A percentile compares a stretch with the other conserved stretches of the same genome.
Evolutionary conservation across 2,888 invertebrate genomes (phyloP).

Genomic region (Microplitis deprimator): DNA sequence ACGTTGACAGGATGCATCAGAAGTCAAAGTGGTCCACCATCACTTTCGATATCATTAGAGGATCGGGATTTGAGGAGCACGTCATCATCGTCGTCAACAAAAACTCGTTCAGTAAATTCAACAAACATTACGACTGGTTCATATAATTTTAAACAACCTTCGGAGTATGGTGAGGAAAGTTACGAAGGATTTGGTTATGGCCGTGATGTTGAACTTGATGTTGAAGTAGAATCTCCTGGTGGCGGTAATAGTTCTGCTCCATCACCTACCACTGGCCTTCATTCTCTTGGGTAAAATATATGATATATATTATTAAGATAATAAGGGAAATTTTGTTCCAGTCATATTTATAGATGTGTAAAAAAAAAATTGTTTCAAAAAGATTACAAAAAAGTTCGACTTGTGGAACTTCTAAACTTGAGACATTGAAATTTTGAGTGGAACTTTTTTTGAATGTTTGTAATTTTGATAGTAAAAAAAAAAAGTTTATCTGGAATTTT

Average conservation of each 20-base stretch:
- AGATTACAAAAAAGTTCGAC: too few species aligned
- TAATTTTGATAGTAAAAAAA: too few species aligned
- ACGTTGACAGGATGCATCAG: conserved; percentile 43
- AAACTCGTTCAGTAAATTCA: conserved; percentile 28
- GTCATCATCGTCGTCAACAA: conserved; percentile 19
- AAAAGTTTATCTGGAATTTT: too few species aligned
- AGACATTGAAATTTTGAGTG: too few species aligned
- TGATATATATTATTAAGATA: background rate
- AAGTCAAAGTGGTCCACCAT: conserved; percentile 63
- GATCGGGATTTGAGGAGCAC: conserved; percentile 36
- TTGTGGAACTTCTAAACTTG: too few species aligned
- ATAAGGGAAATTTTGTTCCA: too few species aligned
- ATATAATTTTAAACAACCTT: conserved; percentile 19
- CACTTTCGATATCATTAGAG: conserved; percentile 59
- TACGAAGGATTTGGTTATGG: conserved; percentile 68
- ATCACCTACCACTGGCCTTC: conserved; percentile 61
- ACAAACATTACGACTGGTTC: conserved; percentile 18
- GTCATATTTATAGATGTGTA: too few species aligned
- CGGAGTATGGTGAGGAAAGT: conserved; percentile 61
- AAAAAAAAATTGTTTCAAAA: too few species aligned
- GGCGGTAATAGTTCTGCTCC: conserved; percentile 64
- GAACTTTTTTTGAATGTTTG: too few species aligned
- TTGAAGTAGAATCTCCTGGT: conserved; percentile 59
- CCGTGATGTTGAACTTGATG: conserved; percentile 24
- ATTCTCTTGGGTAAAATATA: conserved; percentile 35